A percentile compares a stretch with the other conserved stretches of the same genome.
These are phyloP conservation scores for Prorops nasuta DNA, from an alignment of 1,140 invertebrate species.

Conservation along the genomic window DNA sequence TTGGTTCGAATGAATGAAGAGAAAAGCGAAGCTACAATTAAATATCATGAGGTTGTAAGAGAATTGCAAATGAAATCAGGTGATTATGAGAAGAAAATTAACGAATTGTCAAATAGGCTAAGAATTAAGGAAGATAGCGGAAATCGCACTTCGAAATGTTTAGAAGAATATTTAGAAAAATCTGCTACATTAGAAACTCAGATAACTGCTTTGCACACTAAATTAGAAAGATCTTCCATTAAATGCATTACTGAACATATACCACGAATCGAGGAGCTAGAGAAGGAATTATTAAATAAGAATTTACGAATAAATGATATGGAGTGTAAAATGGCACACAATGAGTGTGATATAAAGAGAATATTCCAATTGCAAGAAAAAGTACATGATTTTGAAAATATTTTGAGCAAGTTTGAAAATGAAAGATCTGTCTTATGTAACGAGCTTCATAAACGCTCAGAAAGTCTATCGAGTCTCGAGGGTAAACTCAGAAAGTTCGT, in stretches of 20 bases:
- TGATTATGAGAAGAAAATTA: slow-evolving; percentile 26
- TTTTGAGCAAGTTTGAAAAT: slow-evolving; percentile 18
- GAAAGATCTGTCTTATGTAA: slow-evolving; percentile 24
- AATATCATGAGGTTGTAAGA: slow-evolving; percentile 11
- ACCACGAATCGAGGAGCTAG: slow-evolving; percentile 30
- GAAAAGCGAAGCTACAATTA: slow-evolving; percentile 18
- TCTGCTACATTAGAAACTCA: slow-evolving; percentile 24
- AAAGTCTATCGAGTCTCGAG: slow-evolving; percentile 29
- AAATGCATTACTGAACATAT: slow-evolving; percentile 27
- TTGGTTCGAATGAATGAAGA: slow-evolving; percentile 22
- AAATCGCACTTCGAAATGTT: slow-evolving; percentile 11
- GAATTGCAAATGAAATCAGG: slow-evolving; percentile 10
- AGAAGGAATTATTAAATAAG: slow-evolving; percentile 26
- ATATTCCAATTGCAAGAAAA: slow-evolving; percentile 26
- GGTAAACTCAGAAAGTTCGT: slow-evolving; percentile 26
- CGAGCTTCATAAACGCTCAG: slow-evolving; percentile 19
- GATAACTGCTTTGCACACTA: slow-evolving; percentile 18
- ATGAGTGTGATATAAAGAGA: slow-evolving; percentile 17
- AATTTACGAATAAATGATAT: slow-evolving; percentile 19
- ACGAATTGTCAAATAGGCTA: slow-evolving; percentile 24
- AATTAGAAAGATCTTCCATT: slow-evolving; percentile 22
- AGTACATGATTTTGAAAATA: slow-evolving; percentile 24
- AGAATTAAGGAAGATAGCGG: slow-evolving; percentile 27
- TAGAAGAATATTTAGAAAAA: slow-evolving; percentile 31
- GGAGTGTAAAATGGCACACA: slow-evolving; percentile 17